A percentile compares a stretch with the other conserved stretches of the same genome.
Evolutionary conservation across 2,797 vertebrate species (phyloP).

Genomic region (Poeciliopsis paucimaculata): DNA sequence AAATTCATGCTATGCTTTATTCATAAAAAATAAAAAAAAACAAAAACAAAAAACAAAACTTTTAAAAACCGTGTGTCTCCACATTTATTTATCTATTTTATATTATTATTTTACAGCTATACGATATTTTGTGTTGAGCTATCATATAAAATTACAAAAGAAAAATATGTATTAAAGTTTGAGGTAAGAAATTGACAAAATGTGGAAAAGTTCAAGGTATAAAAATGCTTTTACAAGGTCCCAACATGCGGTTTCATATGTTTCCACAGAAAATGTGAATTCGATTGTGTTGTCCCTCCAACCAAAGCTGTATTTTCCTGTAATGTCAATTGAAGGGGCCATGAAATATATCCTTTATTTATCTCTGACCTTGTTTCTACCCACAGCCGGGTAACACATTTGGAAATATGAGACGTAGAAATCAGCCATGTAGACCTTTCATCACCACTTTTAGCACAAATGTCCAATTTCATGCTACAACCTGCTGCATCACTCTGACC

Average conservation of each 20-base stretch:
- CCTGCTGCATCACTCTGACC: background rate
- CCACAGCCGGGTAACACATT: background rate
- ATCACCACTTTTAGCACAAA: slow-evolving; percentile 14
- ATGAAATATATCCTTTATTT: slow-evolving; percentile 4
- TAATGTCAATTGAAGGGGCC: background rate
- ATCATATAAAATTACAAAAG: background rate
- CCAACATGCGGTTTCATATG: background rate
- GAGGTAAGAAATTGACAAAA: background rate
- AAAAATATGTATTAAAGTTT: background rate
- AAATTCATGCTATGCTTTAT: background rate
- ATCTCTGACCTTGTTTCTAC: slow-evolving; percentile 14
- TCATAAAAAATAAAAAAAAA: too few species aligned
- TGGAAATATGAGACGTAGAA: slow-evolving; percentile 1
- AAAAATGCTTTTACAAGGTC: background rate
- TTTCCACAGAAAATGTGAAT: background rate
- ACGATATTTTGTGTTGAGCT: background rate
- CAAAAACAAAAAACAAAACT: too few species aligned
- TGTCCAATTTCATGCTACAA: slow-evolving; percentile 14
- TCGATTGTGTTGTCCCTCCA: background rate
- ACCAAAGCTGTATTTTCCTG: background rate
- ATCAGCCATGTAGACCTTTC: background rate
- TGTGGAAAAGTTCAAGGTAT: background rate
- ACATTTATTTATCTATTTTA: background rate
- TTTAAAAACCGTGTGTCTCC: background rate
- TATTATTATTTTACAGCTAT: background rate